A percentile compares a stretch with the other conserved stretches of the same genome.
These are phyloP conservation scores for Dicrurus megarhynchus DNA, from an alignment of 2,113 vertebrate genomes.

Conservation along the genomic window DNA sequence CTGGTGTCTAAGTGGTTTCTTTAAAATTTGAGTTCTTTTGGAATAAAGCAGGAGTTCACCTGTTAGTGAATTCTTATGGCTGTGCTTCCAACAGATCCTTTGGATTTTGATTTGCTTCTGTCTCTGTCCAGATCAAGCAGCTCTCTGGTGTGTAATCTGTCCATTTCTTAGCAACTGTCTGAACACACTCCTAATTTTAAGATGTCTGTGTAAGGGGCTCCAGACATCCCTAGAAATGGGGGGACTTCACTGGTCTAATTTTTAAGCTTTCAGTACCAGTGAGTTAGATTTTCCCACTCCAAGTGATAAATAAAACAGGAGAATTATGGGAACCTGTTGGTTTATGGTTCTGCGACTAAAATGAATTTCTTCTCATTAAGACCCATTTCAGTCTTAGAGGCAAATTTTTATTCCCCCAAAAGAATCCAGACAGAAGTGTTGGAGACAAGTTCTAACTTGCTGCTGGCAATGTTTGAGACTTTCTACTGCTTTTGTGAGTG, in stretches of 20 bases:
- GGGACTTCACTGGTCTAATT: not conserved
- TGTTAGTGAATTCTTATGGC: not conserved
- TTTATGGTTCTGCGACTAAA: conserved; percentile 48
- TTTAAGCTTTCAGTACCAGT: not conserved
- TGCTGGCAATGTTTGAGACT: conserved; percentile 9
- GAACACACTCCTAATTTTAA: not conserved
- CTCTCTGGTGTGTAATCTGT: not conserved
- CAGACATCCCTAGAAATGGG: not conserved
- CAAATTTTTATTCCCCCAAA: conserved; percentile 19
- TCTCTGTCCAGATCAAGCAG: not conserved
- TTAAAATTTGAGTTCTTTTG: not conserved
- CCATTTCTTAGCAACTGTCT: not conserved
- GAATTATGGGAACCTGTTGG: conserved; percentile 33
- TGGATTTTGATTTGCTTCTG: not conserved
- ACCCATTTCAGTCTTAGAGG: not conserved
- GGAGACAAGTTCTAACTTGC: not conserved
- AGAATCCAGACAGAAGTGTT: conserved; percentile 30
- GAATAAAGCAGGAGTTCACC: not conserved
- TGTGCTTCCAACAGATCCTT: not conserved
- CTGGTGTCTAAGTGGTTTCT: not conserved
- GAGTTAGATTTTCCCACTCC: conserved; percentile 16
- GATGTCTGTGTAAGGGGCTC: not conserved
- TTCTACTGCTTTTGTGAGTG: not conserved
- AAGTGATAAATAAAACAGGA: conserved; percentile 1
- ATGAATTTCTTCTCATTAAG: conserved; percentile 10